Base-by-base conservation (phyloP, 2,888 invertebrate genomes). In the Zhuqinia jingwanae region DNA sequence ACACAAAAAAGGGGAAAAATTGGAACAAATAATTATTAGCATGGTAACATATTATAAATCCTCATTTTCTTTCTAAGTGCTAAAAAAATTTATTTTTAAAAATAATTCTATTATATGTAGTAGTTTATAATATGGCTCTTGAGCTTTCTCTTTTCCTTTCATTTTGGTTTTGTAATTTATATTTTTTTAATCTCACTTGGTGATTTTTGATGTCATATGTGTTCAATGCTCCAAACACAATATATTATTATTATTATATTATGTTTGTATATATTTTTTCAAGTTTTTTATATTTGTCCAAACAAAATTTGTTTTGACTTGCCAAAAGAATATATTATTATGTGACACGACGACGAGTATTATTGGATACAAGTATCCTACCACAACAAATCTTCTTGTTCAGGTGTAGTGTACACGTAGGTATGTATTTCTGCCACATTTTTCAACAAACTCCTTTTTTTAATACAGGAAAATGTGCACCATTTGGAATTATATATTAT, bases 171-270 rank as follows among this genome's bases (percentile, higher is more conserved):
- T n/a, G n/a, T n/a, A n/a, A n/a, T 5, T 53, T 3, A n/a, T n/a
- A n/a, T n/a, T n/a, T n/a, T n/a, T n/a, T 11, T 13, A 20, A 13
- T 63, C 30, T 68, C 68, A 68, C 68, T 68, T 68, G 68, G 68
- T 45, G 68, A 68, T 36, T 36, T n/a, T 58, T 58, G 3, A 1
- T 58, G 56, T 25, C 56, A 58, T 58, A n/a, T n/a, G 22, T 58
- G 20, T 20, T 11, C 22, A 22, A 36, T 17, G 36, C 3, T 30
- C 15, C 30, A 6, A 65, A 65, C n/a, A n/a, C n/a, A 27, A 1
- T 6, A 5, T n/a, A 65, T 65, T 65, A 8, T 15, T 2, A 10
- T 22, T 25, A 22, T 58, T 22, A 22, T 25, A 65, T 65, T 2
- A 10, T 20, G 17, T 58, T 58, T n/a, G n/a, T n/a, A n/a, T n/a